Evolutionary conservation across 2,113 vertebrate genomes (phyloP), one percentile per base, ranked within the genome.

Genomic region (Lophius piscatorius): DNA sequence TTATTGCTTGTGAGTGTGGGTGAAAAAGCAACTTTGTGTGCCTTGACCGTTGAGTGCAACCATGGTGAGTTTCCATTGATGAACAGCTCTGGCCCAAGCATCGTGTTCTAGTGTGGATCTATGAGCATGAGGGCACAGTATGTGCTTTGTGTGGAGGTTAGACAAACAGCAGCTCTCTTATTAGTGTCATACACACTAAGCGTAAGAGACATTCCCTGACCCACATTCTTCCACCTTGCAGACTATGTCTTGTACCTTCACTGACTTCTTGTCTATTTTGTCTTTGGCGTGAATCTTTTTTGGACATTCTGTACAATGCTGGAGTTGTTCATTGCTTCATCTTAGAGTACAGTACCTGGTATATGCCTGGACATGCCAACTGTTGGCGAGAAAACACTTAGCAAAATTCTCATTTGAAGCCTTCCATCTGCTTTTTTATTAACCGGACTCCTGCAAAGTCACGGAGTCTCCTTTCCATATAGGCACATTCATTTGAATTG

Each of bases 31-130:
- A 75, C 38, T n/a, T 17, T 61, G 50, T 46, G 61, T 63, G 57
- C 48, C 46, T 39, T 22, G 12, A 48, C 76, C 46, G 29, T 61
- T 76, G 23, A 46, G 39, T 56, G 74, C 82, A 56, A 76, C 76
- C 69, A 70, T 75, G 68, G 77, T 67, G 74, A 71, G 74, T 85
- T 84, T 81, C 78, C 76, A 78, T 68, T 72, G 74, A 75, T 66
- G 63, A 51, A 73, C 72, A 63, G 17, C 56, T 42, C 47, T 63
- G 50, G 77, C 66, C 75, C 47, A 26, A 34, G 64, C 72, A 10
- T 28, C 41, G 67, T 59, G 72, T 58, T 78, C 52, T 61, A 45
- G 42, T 71, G 71, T 67, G 52, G 51, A 55, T 78, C 57, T 64
- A 24, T 81, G 67, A 72, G 56, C 66, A 64, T 70, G 78, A 84